These are phyloP conservation scores for Aleiodes testaceus DNA, from an alignment of 2,888 invertebrate genomes.

Conservation along the genomic window DNA sequence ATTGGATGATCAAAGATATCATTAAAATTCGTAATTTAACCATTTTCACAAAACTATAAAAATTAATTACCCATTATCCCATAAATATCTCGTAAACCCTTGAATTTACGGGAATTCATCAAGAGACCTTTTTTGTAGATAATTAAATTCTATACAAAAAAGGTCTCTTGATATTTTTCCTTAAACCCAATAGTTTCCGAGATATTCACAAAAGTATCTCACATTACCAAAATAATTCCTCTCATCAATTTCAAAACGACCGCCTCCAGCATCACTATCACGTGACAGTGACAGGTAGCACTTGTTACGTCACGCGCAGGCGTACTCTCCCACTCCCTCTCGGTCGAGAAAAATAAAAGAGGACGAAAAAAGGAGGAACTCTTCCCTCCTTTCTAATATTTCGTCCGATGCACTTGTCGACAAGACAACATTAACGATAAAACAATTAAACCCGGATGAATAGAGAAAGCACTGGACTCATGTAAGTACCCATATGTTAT, in stretches of 20 bases:
- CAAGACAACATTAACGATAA: conserved; percentile 20
- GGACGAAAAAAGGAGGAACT: background rate
- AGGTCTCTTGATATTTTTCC: too few species aligned
- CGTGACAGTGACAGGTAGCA: conserved; percentile 17
- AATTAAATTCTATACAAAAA: too few species aligned
- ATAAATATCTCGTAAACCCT: too few species aligned
- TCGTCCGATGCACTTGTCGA: conserved; percentile 26
- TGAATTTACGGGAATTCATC: too few species aligned
- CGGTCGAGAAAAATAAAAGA: background rate
- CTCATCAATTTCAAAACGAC: background rate
- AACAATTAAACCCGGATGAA: conserved; percentile 20
- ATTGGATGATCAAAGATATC: too few species aligned
- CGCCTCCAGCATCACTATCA: background rate
- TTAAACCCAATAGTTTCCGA: too few species aligned
- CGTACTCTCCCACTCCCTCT: background rate
- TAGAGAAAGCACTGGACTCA: conserved; percentile 4
- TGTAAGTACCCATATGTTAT: conserved; percentile 23
- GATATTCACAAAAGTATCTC: background rate
- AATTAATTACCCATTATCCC: too few species aligned
- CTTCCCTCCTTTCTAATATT: conserved; percentile 8
- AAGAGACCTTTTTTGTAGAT: too few species aligned
- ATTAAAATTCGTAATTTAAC: too few species aligned
- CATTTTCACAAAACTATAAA: too few species aligned
- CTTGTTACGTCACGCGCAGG: conserved; percentile 23
- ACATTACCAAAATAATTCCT: background rate